Base-by-base conservation (phyloP, 2,888 invertebrate species). In the Dexiosoma caninum region DNA sequence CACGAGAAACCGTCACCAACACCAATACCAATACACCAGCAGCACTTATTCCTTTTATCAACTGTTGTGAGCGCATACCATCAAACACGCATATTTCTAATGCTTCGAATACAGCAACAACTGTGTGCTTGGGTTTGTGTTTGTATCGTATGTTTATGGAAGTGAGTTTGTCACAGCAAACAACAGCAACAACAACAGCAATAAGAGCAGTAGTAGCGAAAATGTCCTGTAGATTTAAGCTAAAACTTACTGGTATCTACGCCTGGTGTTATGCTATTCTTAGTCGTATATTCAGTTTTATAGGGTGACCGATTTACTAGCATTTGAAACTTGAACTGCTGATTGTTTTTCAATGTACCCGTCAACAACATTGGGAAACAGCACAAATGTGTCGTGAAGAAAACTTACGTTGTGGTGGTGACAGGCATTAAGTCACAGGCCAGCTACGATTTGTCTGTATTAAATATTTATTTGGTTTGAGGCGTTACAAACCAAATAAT, bases 141-240 rank as follows among this genome's bases (percentile, higher is more conserved):
- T 27, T 19, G 21, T 30, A 7, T 51, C 12, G n/a, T 35, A 4
- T 32, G n/a, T 16, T 16, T n/a, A 10, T 19, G 27, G 46, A n/a
- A n/a, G n/a, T n/a, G n/a, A n/a, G 23, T 9, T n/a, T 14, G 46
- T 14, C 19, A 53, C 23, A 60, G 69, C 32, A 76, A 40, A 76
- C 32, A 76, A 40, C 40, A 55, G 49, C 32, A 69, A 44, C 30
- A 35, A 51, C 53, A 69, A 77, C 16, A 60, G 6, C 46, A 71
- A n/a, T n/a, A n/a, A n/a, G n/a, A n/a, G 10, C 35, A 37, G n/a
- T n/a, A n/a, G n/a, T 40, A 19, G 55, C 49, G 44, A 32, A 40
- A 78, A 42, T 66, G 51, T 64, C 74, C 59, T 74, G 78, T 78
- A 81, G 78, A 69, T 49, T 76, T 69, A 44, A 60, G 72, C 72